phyloP scores from a whole-genome alignment of 1,140 invertebrate species.

The Ceratitis capitata region DNA sequence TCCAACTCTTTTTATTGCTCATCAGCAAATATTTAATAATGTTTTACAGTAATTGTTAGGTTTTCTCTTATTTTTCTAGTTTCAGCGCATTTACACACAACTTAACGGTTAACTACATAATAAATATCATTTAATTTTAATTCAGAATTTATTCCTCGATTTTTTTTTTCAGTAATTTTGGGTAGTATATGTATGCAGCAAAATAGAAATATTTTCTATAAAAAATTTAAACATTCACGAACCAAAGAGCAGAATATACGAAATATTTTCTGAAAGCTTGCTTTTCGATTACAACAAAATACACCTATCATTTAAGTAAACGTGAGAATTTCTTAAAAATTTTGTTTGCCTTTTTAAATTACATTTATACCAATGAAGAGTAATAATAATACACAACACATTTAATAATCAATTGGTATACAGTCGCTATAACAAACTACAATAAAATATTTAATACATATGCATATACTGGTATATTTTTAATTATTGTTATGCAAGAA shows the following conservation, averaged over 20 bases:
- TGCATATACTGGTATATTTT: not conserved
- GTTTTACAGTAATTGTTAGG: not conserved
- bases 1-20: too few relatives aligned
- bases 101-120: not conserved
- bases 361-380: not conserved
- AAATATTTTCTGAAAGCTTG: too few relatives aligned
- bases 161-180: not conserved
- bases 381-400: not conserved
- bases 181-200: not conserved
- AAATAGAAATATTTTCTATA: too few relatives aligned
- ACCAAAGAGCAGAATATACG: too few relatives aligned
- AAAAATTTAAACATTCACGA: too few relatives aligned
- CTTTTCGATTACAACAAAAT: not conserved
- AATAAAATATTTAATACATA: not conserved
- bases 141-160: not conserved
- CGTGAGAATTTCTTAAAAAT: too few relatives aligned
- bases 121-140: not conserved
- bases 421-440: constrained; percentile 14
- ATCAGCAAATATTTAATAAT: too few relatives aligned
- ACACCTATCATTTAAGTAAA: not conserved
- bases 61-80: not conserved
- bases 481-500: not conserved
- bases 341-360: not conserved
- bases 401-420: constrained; percentile 17
- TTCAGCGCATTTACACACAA: not conserved